Evolutionary conservation across 1,140 invertebrate species (phyloP).

Genomic region (Maconellicoccus hirsutus): DNA sequence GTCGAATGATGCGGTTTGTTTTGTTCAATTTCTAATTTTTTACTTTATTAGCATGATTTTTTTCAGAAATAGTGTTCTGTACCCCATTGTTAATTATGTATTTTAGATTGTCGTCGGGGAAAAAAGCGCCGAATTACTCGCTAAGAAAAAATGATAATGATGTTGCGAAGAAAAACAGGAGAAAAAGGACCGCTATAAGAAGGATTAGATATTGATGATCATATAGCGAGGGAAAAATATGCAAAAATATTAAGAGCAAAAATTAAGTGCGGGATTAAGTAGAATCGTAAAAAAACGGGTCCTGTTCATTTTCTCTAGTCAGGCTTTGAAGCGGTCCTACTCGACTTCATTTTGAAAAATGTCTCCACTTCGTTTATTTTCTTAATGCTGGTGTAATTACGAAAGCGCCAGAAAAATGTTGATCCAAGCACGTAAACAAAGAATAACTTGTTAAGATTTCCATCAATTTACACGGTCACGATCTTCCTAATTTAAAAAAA

Average conservation of each 20-base stretch:
- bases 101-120: background rate
- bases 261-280: constrained; percentile 32
- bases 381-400: constrained; percentile 27
- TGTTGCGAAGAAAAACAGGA: background rate
- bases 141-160: background rate
- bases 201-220: constrained; percentile 20
- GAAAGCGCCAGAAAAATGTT: constrained; percentile 29
- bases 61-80: too few species aligned
- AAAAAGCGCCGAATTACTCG: background rate
- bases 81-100: constrained; percentile 10
- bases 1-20: too few species aligned
- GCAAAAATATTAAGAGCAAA: constrained; percentile 30
- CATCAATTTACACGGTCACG: constrained; percentile 22
- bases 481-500: constrained; percentile 18
- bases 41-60: too few species aligned
- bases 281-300: constrained; percentile 31
- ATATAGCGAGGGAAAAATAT: constrained; percentile 20
- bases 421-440: constrained; percentile 32
- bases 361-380: constrained; percentile 25
- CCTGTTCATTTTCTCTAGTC: constrained; percentile 25
- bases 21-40: too few species aligned
- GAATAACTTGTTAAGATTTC: constrained; percentile 30
- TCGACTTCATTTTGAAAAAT: constrained; percentile 20
- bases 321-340: constrained; percentile 21
- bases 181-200: constrained; percentile 12